Base-by-base conservation (phyloP, 2,797 vertebrate genomes). In the Pteronotus mesoamericanus region DNA sequence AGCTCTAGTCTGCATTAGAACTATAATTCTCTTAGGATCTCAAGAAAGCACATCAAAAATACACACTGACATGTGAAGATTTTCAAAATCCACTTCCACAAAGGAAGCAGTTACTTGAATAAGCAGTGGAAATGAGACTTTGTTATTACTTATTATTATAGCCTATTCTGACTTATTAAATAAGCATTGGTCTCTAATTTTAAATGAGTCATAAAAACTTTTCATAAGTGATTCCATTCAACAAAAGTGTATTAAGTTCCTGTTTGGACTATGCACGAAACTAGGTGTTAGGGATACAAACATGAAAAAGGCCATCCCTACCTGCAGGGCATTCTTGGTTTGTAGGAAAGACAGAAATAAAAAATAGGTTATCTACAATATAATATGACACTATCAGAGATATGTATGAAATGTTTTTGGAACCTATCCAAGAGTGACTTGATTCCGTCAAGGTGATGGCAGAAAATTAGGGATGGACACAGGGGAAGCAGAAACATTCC, bases 121-220 rank as follows among this genome's bases (percentile, higher is more conserved):
- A 97, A 97, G 88, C 80, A 83, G 86, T 90, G 55, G 95, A 96
- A 97, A 93, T 71, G 29, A 80, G 89, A 80, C 87, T 94, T 94
- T 92, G 72, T 80, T 96, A 88, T 96, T 91, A 95, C 69, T 88
- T 92, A 85, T 98, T 90, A 93, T 86, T 86, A 90, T 8, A 96
- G 80, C 61, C 86, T 74, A 86, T 96, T 93, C 80, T 86, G 64
- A 94, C 78, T 95, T 97, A 95, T 84, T 97, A 97, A 94, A 89
- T 95, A 96, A 97, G 92, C 89, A 94, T 69, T 48, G 93, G 88
- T 86, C 97, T 96, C 86, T 96, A 97, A 97, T 97, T 98, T 96
- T 92, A 96, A 96, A 77, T 97, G 95, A 97, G 77, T 94, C 96
- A 94, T 86, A 97, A 96, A 97, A 94, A 91, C 64, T 74, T 82